Evolutionary conservation across 2,113 vertebrate species (phyloP).

Genomic region (Grus americana): DNA sequence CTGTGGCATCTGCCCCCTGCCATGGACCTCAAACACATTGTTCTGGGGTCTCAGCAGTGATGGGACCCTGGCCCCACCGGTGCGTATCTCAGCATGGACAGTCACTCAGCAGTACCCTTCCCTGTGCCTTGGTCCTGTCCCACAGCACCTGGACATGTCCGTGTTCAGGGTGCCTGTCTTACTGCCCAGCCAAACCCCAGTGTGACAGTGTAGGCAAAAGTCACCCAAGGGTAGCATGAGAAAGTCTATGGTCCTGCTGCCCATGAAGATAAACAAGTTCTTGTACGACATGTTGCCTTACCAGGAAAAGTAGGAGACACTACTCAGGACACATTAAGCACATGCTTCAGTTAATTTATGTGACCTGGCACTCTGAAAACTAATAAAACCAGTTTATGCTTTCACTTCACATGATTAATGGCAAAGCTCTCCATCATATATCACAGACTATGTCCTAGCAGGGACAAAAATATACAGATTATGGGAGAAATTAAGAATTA

Average conservation of each 20-base stretch:
- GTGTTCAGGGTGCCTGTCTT: not conserved
- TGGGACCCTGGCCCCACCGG: not conserved
- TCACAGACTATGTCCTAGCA: conserved; percentile 29
- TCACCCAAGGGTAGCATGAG: not conserved
- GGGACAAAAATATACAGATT: conserved; percentile 70
- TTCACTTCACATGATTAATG: conserved; percentile 72
- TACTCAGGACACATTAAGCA: conserved; percentile 1
- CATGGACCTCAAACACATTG: not conserved
- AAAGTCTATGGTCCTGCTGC: not conserved
- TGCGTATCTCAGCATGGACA: not conserved
- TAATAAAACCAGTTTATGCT: conserved; percentile 63
- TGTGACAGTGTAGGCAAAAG: not conserved
- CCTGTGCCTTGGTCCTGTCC: not conserved
- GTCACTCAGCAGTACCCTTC: not conserved
- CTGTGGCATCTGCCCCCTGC: not conserved
- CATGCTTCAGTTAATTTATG: conserved; percentile 44
- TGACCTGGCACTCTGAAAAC: conserved; percentile 48
- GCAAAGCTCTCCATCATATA: conserved; percentile 62
- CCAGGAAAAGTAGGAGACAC: not conserved
- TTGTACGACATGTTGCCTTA: not conserved
- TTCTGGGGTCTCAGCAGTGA: not conserved
- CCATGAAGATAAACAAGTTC: not conserved
- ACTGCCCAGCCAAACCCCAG: not conserved
- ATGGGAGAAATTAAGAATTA: conserved; percentile 75
- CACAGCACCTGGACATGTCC: not conserved